A percentile compares a stretch with the other conserved stretches of the same genome.
These are phyloP conservation scores for Phengaris arion DNA, from an alignment of 2,888 invertebrate species.

Conservation along the genomic window DNA sequence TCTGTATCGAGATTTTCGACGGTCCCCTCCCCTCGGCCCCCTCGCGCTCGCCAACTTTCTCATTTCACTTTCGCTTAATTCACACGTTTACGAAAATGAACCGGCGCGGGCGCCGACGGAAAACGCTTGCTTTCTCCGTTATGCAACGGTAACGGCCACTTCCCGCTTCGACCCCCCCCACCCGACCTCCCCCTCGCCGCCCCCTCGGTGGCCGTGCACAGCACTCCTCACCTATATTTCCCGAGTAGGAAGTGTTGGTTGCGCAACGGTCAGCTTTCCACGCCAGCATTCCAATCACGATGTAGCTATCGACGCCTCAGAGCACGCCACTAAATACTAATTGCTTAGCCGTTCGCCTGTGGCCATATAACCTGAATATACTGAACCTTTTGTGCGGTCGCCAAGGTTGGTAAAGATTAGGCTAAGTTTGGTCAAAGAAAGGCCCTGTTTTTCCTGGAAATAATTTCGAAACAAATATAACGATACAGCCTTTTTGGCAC, in stretches of 20 bases:
- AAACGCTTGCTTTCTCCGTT: conserved; percentile 73
- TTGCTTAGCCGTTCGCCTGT: not conserved
- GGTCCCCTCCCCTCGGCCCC: not conserved
- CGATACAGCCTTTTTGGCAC: too few species aligned
- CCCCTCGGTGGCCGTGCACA: conserved; percentile 35
- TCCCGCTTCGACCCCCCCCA: conserved; percentile 54
- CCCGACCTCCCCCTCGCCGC: conserved; percentile 35
- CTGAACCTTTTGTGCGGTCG: not conserved
- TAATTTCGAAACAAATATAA: too few species aligned
- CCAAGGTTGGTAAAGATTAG: not conserved
- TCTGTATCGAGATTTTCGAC: conserved; percentile 34
- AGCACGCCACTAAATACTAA: conserved; percentile 22
- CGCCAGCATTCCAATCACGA: conserved; percentile 42
- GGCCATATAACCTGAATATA: not conserved
- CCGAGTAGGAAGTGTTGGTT: conserved; percentile 66
- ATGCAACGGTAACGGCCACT: conserved; percentile 66
- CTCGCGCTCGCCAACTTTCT: conserved; percentile 54
- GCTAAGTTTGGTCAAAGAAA: not conserved
- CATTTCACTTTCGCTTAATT: conserved; percentile 74
- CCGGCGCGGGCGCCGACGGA: conserved; percentile 70
- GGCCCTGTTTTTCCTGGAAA: too few species aligned
- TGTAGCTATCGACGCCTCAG: conserved; percentile 26
- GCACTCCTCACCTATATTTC: conserved; percentile 73
- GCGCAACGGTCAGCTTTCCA: conserved; percentile 61
- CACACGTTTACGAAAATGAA: conserved; percentile 77